These are phyloP conservation scores for Pissodes strobi DNA, from an alignment of 1,140 invertebrate genomes.

Conservation along the genomic window DNA sequence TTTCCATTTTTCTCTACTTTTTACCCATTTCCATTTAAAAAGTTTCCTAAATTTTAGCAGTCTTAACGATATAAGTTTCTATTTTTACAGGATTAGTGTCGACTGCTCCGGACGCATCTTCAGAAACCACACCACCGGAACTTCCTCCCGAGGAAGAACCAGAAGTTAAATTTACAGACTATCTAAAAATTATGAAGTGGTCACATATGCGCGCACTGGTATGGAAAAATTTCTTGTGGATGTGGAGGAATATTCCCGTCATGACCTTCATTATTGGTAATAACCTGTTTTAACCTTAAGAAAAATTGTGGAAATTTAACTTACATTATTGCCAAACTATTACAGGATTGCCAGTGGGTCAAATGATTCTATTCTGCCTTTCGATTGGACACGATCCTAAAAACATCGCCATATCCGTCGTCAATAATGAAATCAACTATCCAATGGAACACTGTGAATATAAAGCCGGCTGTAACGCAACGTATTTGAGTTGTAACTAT, in stretches of 20 bases:
- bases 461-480: constrained; percentile 65
- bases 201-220: constrained; percentile 81
- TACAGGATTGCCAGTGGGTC: constrained; percentile 68
- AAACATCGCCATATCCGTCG: constrained; percentile 81
- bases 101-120: constrained; percentile 42
- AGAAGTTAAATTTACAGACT: constrained; percentile 59
- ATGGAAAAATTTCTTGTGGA: constrained; percentile 90
- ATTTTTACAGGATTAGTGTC: constrained; percentile 45
- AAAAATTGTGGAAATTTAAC: too few species aligned
- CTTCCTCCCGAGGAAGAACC: constrained; percentile 66
- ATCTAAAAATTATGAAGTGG: constrained; percentile 67
- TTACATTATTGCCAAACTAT: too few species aligned
- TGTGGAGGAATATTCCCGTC: constrained; percentile 89
- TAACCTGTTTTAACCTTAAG: too few species aligned
- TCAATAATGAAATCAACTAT: constrained; percentile 78
- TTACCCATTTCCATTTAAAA: too few species aligned
- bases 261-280: constrained; percentile 84
- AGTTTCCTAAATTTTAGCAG: too few species aligned
- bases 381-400: constrained; percentile 90
- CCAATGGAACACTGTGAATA: constrained; percentile 58
- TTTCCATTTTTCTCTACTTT: too few species aligned
- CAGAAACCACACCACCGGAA: constrained; percentile 54
- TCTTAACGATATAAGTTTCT: too few species aligned
- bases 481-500: constrained; percentile 76
- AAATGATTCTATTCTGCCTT: constrained; percentile 94